Evolutionary conservation across 2,888 invertebrate species (phyloP), one percentile per base, ranked within the genome.

Genomic region (Lepidochrysops patricia): DNA sequence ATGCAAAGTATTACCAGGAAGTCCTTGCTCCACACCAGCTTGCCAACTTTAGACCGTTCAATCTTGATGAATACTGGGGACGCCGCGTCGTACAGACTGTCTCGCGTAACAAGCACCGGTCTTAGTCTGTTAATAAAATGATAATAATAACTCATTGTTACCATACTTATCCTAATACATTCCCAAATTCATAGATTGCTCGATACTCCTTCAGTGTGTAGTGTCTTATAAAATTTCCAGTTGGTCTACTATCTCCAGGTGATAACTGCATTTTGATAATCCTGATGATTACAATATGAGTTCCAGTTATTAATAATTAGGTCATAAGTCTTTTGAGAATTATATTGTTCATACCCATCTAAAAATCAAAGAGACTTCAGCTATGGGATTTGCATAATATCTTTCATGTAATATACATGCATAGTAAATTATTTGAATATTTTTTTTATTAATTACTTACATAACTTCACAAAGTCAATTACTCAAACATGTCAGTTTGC

Each of bases 1-100:
- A 91, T 56, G 90, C 91, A 0, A 91, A 90, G 59, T 91, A 91
- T 64, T 93, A 93, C 74, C 93, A 93, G 72, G 93, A 94, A 72
- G 93, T 93, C 63, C 83, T 91, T 62, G 76, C 90, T 34, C 88
- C 91, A 6, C 83, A 90, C 3, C 88, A 90, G 67, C 78, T 92
- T 23, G 91, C 91, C 73, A 94, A 94, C 83, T 95, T 95, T 77
- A 92, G 93, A 77, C 94, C 95, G 7, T 95, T 95, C 78, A 93
- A 95, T 80, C 84, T 95, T 63, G 94, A 95, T 70, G 93, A 93
- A 70, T 94, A 92, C 89, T 95, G 94, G 93, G 94, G 92, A 15
- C 91, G 94, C 62, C 92, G 93, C 61, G 82, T 93, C 64, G 91
- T 94, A 60, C 94, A 94, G 80, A 93, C 90, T 78, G 90, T 93